Base-by-base conservation (phyloP, 2,888 invertebrate species). In the Drosophila anomalata region DNA sequence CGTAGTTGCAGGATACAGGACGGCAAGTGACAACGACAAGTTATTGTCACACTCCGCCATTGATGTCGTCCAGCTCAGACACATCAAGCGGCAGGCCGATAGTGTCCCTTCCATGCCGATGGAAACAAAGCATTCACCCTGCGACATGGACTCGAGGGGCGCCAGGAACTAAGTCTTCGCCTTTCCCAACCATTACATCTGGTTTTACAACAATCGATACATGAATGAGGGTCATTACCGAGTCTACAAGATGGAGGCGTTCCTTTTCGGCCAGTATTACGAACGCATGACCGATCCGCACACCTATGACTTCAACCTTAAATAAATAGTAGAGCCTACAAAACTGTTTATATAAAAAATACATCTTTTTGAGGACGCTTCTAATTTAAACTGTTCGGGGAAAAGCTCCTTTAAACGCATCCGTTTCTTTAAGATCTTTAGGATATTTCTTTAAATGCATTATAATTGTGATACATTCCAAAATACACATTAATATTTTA, bases 201-300 rank as follows among this genome's bases (percentile, higher is more conserved):
- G 17, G 14, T 17, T 11, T 9, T n/a, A 39, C 54, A 59, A 59
- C 36, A 31, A 59, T 5, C 47, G 36, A 3, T 50, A 36, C 20
- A 42, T 14, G 3, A 22, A 17, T 24, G 54, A 44, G 33, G 44
- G 51, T 3, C 46, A 39, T 29, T 63, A 50, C 54, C 68, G 57
- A 9, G 2, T 46, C 24, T 69, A n/a, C 9, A 57, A 63, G 12
- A 41, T 63, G 36, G 68, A 63, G 50, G 62, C 36, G 1, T 69
- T 69, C 50, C 58, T 69, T 5, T 69, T 69, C 31, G 47, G 47
- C n/a, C 57, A 69, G 24, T 69, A 55, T 12, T 41, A 69, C 44
- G 69, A 69, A 26, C 69, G 69, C 8, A 12, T 65, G 11, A 24
- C 9, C n/a, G 58, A 57, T 1, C 54, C 54, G 3, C 36, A 36